Base-by-base conservation (phyloP, 2,888 invertebrate species). In the Drosophila kanekoi region DNA sequence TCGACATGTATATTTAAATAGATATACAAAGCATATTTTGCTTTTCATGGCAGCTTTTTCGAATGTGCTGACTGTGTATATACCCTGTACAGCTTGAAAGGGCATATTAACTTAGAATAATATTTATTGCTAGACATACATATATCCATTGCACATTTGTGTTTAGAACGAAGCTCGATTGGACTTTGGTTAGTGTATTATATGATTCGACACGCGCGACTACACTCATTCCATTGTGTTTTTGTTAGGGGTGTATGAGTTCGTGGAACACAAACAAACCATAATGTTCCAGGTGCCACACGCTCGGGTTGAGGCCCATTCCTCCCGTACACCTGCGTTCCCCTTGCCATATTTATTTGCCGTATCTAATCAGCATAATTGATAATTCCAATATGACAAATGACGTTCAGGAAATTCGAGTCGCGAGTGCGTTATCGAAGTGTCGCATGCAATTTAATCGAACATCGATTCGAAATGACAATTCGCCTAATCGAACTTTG, bases 291-390 rank as follows among this genome's bases (percentile, higher is more conserved):
- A 10, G 20, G 20, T 40, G 49, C 13, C 58, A 23, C 43, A 37
- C 52, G 52, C 53, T 35, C 37, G 10, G 11, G n/a, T 35, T 35
- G n/a, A 47, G 16, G 13, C 13, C 9, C 8, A 11, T 32, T 14
- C 13, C 6, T n/a, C n/a, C 1, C 6, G 4, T 16, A 4, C 18
- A n/a, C 44, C 5, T 4, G 8, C 2, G 20, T 18, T n/a, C n/a
- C 8, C n/a, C 14, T 2, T 38, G 4, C 4, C 13, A 13, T 2
- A 14, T 18, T 18, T 35, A 9, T n/a, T 37, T 32, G 6, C 1
- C 3, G 59, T 76, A 72, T 79, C 76, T 86, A 73, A 87, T 82
- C 85, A 63, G 33, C 56, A 33, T 63, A 68, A 63, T 70, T 79
- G 65, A 68, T 64, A 68, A 59, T 37, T 61, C 48, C 60, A 63